phyloP scores from a whole-genome alignment of 1,140 invertebrate species.

The Branchinecta lindahli region DNA sequence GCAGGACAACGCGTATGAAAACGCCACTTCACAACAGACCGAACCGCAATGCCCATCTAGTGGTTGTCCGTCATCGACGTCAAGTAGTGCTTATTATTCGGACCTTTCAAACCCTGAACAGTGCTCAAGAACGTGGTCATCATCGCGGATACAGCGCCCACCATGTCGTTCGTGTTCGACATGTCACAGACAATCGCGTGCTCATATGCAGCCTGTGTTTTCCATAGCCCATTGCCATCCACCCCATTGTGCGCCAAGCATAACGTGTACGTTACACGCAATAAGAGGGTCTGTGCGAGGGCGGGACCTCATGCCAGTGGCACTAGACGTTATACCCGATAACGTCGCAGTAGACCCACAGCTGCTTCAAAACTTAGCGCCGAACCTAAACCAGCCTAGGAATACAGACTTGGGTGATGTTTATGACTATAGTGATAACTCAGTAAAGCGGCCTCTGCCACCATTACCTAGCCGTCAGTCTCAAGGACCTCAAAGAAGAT shows the following conservation, averaged over 20 bases:
- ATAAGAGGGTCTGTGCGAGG: conserved; percentile 10
- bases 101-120: conserved; percentile 23
- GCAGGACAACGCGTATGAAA: conserved; percentile 25
- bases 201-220: conserved; percentile 16
- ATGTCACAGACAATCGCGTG: conserved; percentile 16
- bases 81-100: conserved; percentile 26
- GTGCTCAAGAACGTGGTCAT: conserved; percentile 21
- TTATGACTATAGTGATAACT: background rate
- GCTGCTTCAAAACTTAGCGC: background rate
- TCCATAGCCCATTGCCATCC: background rate
- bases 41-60: conserved; percentile 17
- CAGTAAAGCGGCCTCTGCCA: conserved; percentile 21
- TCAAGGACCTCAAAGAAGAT: conserved; percentile 23
- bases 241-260: conserved; percentile 6
- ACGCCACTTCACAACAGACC: conserved; percentile 25
- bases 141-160: conserved; percentile 20
- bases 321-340: conserved; percentile 20
- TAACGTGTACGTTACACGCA: conserved; percentile 3
- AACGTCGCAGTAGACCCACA: conserved; percentile 19
- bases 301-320: conserved; percentile 21
- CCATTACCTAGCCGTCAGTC: conserved; percentile 24
- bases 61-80: conserved; percentile 19
- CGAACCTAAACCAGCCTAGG: background rate
- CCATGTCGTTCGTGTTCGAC: conserved; percentile 16
- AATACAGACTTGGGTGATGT: conserved; percentile 12